Conservation (phyloP, 1,140 invertebrate genomes). For the Procambarus virginalis region DNA sequence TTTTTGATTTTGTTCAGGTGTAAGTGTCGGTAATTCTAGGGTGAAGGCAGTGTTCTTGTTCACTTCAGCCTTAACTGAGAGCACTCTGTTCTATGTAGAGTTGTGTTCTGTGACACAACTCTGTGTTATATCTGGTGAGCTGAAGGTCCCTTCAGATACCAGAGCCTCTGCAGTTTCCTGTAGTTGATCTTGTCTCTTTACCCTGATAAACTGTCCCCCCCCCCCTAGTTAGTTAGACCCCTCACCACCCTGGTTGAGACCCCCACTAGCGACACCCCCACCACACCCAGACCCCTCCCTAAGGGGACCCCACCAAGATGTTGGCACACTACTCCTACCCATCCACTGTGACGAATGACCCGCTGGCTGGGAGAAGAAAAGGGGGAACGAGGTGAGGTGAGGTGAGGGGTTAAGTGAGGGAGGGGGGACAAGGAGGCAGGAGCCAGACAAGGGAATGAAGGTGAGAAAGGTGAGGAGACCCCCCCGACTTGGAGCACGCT, state of each 20-base stretch:
- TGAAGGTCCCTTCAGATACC: too few species aligned
- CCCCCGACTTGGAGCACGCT: too few species aligned
- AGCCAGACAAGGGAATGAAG: neutral
- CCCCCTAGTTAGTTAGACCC: neutral
- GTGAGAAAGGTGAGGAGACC: neutral
- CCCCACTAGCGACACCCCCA: neutral
- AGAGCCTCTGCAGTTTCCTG: too few species aligned
- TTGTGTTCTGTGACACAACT: too few species aligned
- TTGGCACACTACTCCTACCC: neutral
- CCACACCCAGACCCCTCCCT: neutral
- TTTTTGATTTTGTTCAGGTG: too few species aligned
- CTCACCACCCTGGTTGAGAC: neutral
- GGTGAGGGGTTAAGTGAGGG: neutral
- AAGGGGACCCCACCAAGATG: neutral
- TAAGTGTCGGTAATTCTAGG: too few species aligned
- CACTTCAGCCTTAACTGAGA: too few species aligned
- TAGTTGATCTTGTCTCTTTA: too few species aligned
- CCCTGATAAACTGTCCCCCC: neutral
- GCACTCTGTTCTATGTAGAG: too few species aligned
- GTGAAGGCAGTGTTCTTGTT: too few species aligned
- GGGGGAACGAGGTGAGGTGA: neutral
- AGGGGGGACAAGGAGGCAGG: neutral
- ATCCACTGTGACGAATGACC: constrained; percentile 21
- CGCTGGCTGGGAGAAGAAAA: neutral
- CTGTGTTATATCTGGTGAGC: too few species aligned